Percentiles rank a stretch among this genome's conserved stretches.
These are phyloP conservation scores for Cistogaster globosa DNA, from an alignment of 2,888 invertebrate genomes.

Conservation along the genomic window DNA sequence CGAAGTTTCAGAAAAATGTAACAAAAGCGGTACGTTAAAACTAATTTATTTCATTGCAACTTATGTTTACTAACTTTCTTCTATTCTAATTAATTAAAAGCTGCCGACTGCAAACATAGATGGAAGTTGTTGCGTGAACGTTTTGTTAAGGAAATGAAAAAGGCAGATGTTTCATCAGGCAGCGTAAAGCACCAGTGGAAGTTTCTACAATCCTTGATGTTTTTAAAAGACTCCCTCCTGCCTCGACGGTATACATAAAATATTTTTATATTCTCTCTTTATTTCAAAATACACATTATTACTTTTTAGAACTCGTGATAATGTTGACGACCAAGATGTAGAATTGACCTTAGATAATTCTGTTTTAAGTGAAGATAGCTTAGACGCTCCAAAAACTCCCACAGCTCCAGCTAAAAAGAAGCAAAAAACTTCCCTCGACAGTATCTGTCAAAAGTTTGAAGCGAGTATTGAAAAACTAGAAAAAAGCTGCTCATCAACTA, in stretches of 20 bases:
- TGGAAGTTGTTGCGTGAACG: constrained; percentile 10
- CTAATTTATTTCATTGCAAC: background rate
- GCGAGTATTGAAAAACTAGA: constrained; percentile 4
- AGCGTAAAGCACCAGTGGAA: background rate
- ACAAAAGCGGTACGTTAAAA: constrained; percentile 3
- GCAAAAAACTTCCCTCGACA: background rate
- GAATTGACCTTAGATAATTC: background rate
- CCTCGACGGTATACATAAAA: constrained; percentile 3
- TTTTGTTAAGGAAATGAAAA: background rate
- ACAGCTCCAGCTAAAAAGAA: background rate
- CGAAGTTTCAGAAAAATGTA: background rate
- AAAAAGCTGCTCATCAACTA: background rate
- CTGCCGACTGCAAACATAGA: background rate
- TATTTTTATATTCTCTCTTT: background rate
- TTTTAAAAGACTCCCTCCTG: constrained; percentile 31
- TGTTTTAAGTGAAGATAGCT: background rate
- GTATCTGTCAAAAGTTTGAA: constrained; percentile 11
- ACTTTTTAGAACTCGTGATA: constrained; percentile 3
- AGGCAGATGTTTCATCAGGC: background rate
- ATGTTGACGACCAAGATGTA: constrained; percentile 9
- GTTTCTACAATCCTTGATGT: background rate
- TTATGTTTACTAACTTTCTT: background rate
- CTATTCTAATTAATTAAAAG: constrained; percentile 1
- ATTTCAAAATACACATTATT: background rate
- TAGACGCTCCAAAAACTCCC: background rate